phyloP scores from a whole-genome alignment of 1,140 invertebrate genomes.

The Manduca sexta region DNA sequence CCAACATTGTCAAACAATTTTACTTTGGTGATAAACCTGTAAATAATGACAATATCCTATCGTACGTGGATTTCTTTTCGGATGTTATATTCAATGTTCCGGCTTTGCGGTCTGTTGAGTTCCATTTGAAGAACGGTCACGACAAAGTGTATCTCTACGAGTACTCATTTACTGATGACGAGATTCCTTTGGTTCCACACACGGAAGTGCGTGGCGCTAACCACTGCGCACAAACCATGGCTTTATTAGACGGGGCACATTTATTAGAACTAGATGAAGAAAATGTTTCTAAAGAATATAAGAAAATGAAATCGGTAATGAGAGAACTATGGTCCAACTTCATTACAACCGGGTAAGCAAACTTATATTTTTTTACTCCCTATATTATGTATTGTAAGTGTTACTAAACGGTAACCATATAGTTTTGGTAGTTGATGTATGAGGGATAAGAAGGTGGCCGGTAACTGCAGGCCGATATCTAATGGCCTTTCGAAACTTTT shows the following conservation, averaged over 20 bases:
- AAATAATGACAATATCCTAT: constrained; percentile 21
- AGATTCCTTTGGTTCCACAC: constrained; percentile 13
- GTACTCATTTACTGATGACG: constrained; percentile 28
- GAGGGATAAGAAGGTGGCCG: no score
- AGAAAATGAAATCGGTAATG: constrained; percentile 18
- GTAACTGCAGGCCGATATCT: no score
- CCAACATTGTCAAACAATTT: constrained; percentile 1
- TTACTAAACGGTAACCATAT: no score
- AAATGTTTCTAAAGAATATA: constrained; percentile 15
- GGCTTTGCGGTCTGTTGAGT: constrained; percentile 24
- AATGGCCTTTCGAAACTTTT: no score
- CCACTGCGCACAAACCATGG: constrained; percentile 32
- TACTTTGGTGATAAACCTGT: constrained; percentile 19
- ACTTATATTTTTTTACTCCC: not conserved
- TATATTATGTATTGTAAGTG: no score
- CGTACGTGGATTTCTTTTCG: constrained; percentile 35
- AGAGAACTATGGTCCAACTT: constrained; percentile 35
- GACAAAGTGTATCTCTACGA: constrained; percentile 42
- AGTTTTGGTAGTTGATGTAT: no score
- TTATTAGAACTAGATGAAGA: constrained; percentile 7
- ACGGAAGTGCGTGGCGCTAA: constrained; percentile 24
- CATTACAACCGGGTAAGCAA: constrained; percentile 34
- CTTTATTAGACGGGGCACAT: constrained; percentile 18
- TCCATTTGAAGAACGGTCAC: constrained; percentile 34
- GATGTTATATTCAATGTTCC: constrained; percentile 36